Evolutionary conservation across 2,113 vertebrate species (phyloP).

Genomic region (Struthio camelus): DNA sequence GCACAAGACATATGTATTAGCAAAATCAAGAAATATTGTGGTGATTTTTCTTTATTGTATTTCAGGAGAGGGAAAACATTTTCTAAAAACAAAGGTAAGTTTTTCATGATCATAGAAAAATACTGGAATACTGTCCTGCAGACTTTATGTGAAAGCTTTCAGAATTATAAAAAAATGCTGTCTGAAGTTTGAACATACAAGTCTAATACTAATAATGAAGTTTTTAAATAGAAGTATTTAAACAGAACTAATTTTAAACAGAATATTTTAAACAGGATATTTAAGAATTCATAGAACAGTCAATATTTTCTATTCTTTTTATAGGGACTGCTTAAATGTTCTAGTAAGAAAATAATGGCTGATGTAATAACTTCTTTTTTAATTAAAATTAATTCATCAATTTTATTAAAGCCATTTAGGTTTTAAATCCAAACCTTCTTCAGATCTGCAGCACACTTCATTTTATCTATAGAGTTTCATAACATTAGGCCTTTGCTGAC

Average conservation of each 20-base stretch:
- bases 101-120: accelerated
- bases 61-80: background rate
- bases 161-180: background rate
- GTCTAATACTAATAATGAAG: accelerated
- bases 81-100: background rate
- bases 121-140: background rate
- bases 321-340: background rate
- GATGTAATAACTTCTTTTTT: background rate
- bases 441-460: background rate
- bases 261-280: background rate
- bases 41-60: background rate
- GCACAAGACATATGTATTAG: background rate
- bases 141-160: background rate
- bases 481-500: background rate
- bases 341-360: background rate
- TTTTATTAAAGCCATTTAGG: background rate
- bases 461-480: background rate
- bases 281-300: background rate
- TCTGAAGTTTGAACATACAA: accelerated
- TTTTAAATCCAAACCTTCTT: background rate
- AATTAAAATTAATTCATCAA: background rate
- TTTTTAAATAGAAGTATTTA: background rate
- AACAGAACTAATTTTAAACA: background rate
- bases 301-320: background rate
- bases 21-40: background rate